phyloP scores from a whole-genome alignment of 2,888 invertebrate genomes.

The Sepiola atlantica region DNA sequence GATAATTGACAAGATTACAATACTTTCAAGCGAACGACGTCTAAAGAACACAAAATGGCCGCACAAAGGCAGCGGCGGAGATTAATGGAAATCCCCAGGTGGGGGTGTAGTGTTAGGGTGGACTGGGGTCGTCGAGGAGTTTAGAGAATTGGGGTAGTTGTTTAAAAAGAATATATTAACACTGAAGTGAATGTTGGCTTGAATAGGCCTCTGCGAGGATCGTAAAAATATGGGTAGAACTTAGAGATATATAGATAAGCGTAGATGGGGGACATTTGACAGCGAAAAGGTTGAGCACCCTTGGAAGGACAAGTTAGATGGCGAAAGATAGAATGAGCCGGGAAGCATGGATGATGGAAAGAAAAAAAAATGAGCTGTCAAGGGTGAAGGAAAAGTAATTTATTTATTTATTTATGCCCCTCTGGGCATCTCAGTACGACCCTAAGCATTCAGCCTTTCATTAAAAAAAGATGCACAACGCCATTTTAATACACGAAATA shows the following conservation, averaged over 20 bases:
- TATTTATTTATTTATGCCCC: too few relatives aligned
- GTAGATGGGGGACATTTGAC: background rate
- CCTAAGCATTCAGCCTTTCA: too few relatives aligned
- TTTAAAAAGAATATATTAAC: constrained; percentile 32
- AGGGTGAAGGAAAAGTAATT: background rate
- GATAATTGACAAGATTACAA: constrained; percentile 32
- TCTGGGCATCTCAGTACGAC: too few relatives aligned
- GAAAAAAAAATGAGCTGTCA: background rate
- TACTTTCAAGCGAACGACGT: constrained; percentile 4
- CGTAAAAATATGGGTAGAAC: background rate
- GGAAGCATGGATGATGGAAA: background rate
- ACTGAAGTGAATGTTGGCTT: background rate
- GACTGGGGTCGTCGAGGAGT: background rate
- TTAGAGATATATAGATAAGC: constrained; percentile 19
- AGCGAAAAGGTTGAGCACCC: background rate
- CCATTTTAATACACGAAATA: too few relatives aligned
- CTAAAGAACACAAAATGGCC: constrained; percentile 8
- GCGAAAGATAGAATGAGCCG: background rate
- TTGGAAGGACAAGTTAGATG: background rate
- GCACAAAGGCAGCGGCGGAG: constrained; percentile 16
- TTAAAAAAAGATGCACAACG: too few relatives aligned
- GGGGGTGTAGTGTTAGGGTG: background rate
- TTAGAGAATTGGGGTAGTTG: background rate
- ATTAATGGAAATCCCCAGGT: constrained; percentile 32
- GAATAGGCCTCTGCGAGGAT: background rate